Conservation (phyloP, 2,113 vertebrate species). For the Serilophus lunatus region DNA sequence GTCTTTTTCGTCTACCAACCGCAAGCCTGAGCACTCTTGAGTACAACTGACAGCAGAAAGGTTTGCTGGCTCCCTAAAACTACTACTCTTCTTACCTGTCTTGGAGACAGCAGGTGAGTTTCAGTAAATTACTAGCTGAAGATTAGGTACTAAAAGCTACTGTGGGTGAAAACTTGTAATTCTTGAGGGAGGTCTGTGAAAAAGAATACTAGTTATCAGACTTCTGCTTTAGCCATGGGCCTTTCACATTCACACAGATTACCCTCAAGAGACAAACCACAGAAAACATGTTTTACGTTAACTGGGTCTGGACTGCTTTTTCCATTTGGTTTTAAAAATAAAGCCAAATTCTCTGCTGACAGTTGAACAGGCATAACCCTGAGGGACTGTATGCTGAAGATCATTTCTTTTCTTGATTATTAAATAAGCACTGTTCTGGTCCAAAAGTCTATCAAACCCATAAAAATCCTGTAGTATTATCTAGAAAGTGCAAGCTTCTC, state of each 20-base stretch:
- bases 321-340: neutral
- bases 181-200: neutral
- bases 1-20: neutral
- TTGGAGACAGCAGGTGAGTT: neutral
- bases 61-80: neutral
- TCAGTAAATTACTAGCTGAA: neutral
- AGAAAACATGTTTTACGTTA: neutral
- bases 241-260: neutral
- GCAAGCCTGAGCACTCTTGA: neutral
- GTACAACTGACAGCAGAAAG: neutral
- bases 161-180: neutral
- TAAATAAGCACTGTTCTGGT: neutral
- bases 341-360: neutral
- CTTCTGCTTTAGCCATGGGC: neutral
- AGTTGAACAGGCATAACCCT: neutral
- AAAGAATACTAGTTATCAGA: neutral
- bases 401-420: neutral
- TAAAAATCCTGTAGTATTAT: neutral
- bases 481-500: neutral
- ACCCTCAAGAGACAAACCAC: neutral
- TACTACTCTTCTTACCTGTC: neutral
- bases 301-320: neutral
- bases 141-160: neutral
- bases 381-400: neutral
- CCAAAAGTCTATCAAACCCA: neutral